phyloP scores from a whole-genome alignment of 2,113 vertebrate species.

The Smithornis capensis region DNA sequence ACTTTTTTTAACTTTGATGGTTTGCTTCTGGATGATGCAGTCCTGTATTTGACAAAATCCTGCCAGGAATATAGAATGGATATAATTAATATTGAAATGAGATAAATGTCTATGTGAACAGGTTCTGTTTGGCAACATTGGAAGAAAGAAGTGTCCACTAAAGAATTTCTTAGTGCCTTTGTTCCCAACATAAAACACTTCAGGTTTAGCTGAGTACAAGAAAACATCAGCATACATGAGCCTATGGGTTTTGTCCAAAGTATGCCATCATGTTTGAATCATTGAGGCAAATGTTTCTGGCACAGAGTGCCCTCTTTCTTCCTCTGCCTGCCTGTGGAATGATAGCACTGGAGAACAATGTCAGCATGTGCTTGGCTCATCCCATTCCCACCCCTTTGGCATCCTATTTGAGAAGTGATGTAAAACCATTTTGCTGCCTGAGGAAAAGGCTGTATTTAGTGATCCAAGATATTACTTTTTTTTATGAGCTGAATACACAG shows the following conservation, averaged over 20 bases:
- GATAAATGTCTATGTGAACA: background rate
- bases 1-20: background rate
- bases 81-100: background rate
- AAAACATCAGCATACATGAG: background rate
- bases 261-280: background rate
- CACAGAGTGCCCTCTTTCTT: background rate
- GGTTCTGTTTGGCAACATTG: constrained; percentile 24
- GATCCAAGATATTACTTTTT: background rate
- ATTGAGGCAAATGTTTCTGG: background rate
- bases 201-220: background rate
- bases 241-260: background rate
- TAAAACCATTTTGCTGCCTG: background rate
- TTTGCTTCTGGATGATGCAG: background rate
- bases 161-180: background rate
- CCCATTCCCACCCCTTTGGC: background rate
- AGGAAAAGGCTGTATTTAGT: background rate
- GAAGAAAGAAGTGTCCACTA: background rate
- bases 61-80: background rate
- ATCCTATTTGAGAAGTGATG: background rate
- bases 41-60: background rate
- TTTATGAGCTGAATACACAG: background rate
- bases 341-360: background rate
- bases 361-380: background rate
- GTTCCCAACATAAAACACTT: background rate
- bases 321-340: background rate